Evolutionary conservation across 1,140 invertebrate genomes (phyloP).

Genomic region (roundworm (Caenorhabditis elegans)): WBcel235 BX284606.5:12114501-12115000

Average conservation of each 20-base stretch:
- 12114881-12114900: no score
- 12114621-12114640: neutral
- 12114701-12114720: neutral
- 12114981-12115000: neutral
- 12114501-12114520: neutral
- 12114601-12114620: neutral
- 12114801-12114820: neutral
- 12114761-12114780: neutral
- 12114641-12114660: neutral
- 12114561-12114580: neutral
- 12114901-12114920: no score
- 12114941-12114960: neutral
- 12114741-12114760: no score
- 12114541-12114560: neutral
- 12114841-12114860: neutral
- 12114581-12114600: neutral
- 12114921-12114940: neutral
- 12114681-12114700: neutral
- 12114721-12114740: neutral
- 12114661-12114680: neutral
- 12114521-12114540: neutral
- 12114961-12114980: neutral
- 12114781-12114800: neutral
- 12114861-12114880: neutral
- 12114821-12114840: neutral